Percentiles rank a stretch among this genome's conserved stretches.
Evolutionary conservation across 1,140 invertebrate genomes (phyloP).

Genomic region (Colletes latitarsis): DNA sequence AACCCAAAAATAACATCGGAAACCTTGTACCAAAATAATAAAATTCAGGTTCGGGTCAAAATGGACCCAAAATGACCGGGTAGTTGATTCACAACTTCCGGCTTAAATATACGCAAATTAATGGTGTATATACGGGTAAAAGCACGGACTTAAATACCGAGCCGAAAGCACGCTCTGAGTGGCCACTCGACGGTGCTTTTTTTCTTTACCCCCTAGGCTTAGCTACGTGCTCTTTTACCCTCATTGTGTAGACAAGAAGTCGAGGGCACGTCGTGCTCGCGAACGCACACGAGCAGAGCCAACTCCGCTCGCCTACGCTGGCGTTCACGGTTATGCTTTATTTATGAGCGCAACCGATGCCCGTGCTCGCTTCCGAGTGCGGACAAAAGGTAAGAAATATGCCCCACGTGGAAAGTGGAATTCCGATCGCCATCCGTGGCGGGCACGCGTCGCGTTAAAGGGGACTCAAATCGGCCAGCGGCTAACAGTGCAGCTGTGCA

Average conservation of each 20-base stretch:
- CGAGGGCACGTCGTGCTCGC: not conserved
- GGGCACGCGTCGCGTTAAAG: slow-evolving; percentile 10
- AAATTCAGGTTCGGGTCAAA: too few relatives aligned
- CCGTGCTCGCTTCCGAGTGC: slow-evolving; percentile 23
- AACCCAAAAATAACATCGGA: too few relatives aligned
- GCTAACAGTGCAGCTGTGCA: not conserved
- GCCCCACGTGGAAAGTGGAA: slow-evolving; percentile 34
- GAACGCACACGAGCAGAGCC: not conserved
- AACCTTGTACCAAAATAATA: too few relatives aligned
- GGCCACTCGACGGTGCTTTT: not conserved
- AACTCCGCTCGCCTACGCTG: slow-evolving; percentile 18
- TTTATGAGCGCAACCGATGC: slow-evolving; percentile 37
- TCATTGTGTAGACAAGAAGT: not conserved
- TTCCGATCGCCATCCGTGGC: slow-evolving; percentile 16
- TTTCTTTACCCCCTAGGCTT: too few relatives aligned
- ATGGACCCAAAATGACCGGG: too few relatives aligned
- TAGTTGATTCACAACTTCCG: not conserved
- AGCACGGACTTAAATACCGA: slow-evolving; percentile 27
- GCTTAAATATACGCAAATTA: not conserved
- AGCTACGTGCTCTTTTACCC: not conserved
- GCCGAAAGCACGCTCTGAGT: slow-evolving; percentile 33
- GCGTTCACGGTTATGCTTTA: slow-evolving; percentile 40
- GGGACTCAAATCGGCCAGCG: not conserved
- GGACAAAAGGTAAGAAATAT: slow-evolving; percentile 38
- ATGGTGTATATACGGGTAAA: not conserved